phyloP scores from a whole-genome alignment of 1,140 invertebrate genomes.

The Drosophila kurseongensis region DNA sequence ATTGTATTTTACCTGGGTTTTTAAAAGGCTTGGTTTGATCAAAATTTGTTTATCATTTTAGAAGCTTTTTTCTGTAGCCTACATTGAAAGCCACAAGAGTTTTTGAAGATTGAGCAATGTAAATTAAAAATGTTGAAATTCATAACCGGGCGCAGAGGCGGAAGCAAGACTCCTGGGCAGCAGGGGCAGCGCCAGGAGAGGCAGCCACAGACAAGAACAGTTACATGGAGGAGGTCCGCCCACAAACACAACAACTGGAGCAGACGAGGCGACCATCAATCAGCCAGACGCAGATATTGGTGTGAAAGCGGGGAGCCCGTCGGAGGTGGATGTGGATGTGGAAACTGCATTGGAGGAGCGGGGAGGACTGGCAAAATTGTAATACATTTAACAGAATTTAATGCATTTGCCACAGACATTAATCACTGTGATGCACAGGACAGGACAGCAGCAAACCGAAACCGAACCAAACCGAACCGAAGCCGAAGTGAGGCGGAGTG shows the following conservation, averaged over 20 bases:
- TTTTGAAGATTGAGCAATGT: not conserved
- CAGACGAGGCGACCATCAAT: constrained; percentile 73
- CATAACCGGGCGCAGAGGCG: constrained; percentile 58
- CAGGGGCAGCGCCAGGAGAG: constrained; percentile 8
- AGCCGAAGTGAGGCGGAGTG: not conserved
- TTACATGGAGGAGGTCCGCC: constrained; percentile 49
- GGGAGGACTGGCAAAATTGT: constrained; percentile 74
- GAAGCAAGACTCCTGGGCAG: not conserved
- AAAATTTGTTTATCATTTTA: no score
- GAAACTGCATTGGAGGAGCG: constrained; percentile 1
- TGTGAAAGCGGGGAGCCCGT: constrained; percentile 53
- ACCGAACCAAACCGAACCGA: constrained; percentile 41
- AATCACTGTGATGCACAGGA: constrained; percentile 83
- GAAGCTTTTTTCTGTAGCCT: no score
- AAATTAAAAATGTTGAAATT: constrained; percentile 65
- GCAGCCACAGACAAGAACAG: constrained; percentile 56
- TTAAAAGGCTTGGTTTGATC: no score
- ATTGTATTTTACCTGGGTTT: no score
- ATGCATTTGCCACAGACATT: constrained; percentile 84
- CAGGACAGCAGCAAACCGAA: constrained; percentile 59
- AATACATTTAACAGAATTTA: constrained; percentile 84
- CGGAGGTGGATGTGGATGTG: constrained; percentile 5
- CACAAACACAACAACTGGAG: constrained; percentile 53
- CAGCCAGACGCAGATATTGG: constrained; percentile 76
- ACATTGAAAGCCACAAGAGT: not conserved